Evolutionary conservation across 2,888 invertebrate genomes (phyloP), one percentile per base, ranked within the genome.

Genomic region (Elegia similella): DNA sequence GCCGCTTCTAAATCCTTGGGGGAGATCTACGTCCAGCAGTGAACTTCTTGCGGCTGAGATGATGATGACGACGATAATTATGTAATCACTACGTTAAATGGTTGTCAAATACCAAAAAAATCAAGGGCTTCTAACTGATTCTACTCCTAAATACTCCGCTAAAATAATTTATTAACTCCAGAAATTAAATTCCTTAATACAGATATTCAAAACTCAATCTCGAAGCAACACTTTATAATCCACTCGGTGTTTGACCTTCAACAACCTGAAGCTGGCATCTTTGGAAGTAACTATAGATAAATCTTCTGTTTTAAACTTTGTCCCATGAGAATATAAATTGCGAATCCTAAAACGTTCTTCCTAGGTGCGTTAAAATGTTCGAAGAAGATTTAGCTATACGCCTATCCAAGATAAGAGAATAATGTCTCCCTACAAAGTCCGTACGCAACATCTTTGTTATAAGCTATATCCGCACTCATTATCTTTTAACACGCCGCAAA

Each of bases 401-500:
- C 71, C 71, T 72, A 68, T 66, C 67, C 68, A 65, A 75, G 88
- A 89, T 89, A 89, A 82, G 78, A 73, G 75, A 77, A 79, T 81
- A 82, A 80, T 82, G 80, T 83, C 77, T 72, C 78, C 77, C 74
- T 76, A 79, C 77, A 79, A 81, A 81, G 78, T 74, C 67, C 63
- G 72, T 80, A 83, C 78, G 82, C 85, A 84, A 81, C 78, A 69
- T 84, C 84, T 86, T 82, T 81, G 82, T 82, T 82, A 82, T 76
- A 79, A 74, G 75, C 74, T 69, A 73, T 78, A 85, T 82, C 80
- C 86, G 72, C 73, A 80, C 80, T 85, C 84, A 88, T 87, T 90
- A 89, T 88, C 90, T 88, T 81, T 83, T 82, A 84, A 85, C 84
- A 81, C 83, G 78, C 79, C 76, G 83, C 83, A 80, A 78, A 84